Conservation (phyloP, 2,888 invertebrate genomes). For the Saturnia japonica region DNA sequence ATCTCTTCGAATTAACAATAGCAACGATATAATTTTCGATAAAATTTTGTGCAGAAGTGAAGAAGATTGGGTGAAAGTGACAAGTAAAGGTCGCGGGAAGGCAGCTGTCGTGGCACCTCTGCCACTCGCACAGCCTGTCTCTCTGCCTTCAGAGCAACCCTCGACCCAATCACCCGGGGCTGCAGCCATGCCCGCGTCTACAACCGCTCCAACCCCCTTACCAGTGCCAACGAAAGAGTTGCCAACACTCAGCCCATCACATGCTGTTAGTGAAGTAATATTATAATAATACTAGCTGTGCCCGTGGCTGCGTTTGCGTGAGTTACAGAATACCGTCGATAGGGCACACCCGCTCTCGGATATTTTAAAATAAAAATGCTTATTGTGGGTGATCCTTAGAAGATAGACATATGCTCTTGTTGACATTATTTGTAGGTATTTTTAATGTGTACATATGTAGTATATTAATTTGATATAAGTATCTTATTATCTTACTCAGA, state of each 20-base stretch:
- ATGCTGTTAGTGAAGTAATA: slow-evolving; percentile 28
- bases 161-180: slow-evolving; percentile 32
- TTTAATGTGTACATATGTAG: too few species aligned
- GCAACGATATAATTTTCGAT: neutral
- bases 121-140: neutral
- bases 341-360: too few species aligned
- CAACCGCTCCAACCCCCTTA: slow-evolving; percentile 21
- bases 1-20: too few species aligned
- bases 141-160: slow-evolving; percentile 16
- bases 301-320: too few species aligned
- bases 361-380: too few species aligned
- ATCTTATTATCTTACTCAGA: too few species aligned
- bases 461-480: too few species aligned
- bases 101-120: slow-evolving; percentile 32
- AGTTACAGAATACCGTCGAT: too few species aligned
- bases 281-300: too few species aligned
- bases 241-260: slow-evolving; percentile 30
- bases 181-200: slow-evolving; percentile 23
- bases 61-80: slow-evolving; percentile 68
- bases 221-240: slow-evolving; percentile 16
- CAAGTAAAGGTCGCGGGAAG: slow-evolving; percentile 36
- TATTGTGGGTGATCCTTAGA: too few species aligned
- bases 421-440: too few species aligned
- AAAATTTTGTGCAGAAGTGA: slow-evolving; percentile 50
- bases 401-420: too few species aligned